Evolutionary conservation across 35 echinoderm and acorn worm species (phyloP).

Genomic region (Patiria miniata): DNA sequence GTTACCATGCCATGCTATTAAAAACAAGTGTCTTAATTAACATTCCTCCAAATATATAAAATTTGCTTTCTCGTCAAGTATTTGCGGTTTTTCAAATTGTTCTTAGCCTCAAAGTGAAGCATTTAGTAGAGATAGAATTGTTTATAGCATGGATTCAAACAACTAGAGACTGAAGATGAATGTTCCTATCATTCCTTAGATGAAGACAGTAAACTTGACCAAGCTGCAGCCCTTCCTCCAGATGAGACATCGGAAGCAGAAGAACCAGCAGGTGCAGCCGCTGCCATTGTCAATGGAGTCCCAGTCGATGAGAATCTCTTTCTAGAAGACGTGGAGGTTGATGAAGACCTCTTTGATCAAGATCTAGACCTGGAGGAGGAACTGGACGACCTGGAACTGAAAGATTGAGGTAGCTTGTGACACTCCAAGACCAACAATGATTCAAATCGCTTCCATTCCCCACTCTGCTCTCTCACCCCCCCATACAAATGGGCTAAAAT

Average conservation of each 20-base stretch:
- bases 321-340: slow-evolving; percentile 77
- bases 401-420: slow-evolving; percentile 39
- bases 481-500: no score
- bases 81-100: no score
- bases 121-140: no score
- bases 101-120: no score
- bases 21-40: no score
- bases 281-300: slow-evolving; percentile 58
- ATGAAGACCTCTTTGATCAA: slow-evolving; percentile 93
- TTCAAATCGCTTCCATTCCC: no score
- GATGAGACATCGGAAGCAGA: slow-evolving; percentile 31
- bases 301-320: slow-evolving; percentile 58
- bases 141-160: no score
- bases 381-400: slow-evolving; percentile 80
- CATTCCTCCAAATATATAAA: no score
- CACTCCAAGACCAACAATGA: slow-evolving; percentile 8
- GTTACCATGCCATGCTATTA: no score
- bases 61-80: no score
- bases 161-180: no score
- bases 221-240: slow-evolving; percentile 79
- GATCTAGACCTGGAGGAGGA: slow-evolving; percentile 92
- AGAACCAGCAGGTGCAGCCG: slow-evolving; percentile 64
- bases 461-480: no score
- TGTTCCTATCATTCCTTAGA: slow-evolving; percentile 66
- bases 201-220: slow-evolving; percentile 79